These are phyloP conservation scores for Volucella inflata DNA, from an alignment of 2,888 invertebrate species.

Conservation along the genomic window DNA sequence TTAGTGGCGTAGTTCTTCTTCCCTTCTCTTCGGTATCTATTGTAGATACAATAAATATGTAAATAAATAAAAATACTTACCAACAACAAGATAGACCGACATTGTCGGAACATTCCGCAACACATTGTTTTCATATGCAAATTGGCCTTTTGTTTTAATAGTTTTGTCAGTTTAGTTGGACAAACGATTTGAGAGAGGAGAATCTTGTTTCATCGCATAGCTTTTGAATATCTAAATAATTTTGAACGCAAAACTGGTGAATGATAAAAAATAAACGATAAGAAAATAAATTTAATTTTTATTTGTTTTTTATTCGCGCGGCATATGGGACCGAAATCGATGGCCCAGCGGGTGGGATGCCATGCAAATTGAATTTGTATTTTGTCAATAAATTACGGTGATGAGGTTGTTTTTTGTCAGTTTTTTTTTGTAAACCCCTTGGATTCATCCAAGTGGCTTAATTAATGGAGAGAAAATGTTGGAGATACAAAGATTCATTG, in stretches of 20 bases:
- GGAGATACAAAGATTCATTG: too few relatives aligned
- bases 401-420: neutral
- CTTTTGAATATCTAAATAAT: constrained; percentile 23
- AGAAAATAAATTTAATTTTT: constrained; percentile 52
- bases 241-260: constrained; percentile 32
- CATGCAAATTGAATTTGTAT: constrained; percentile 30
- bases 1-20: constrained; percentile 17
- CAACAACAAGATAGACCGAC: neutral
- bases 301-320: constrained; percentile 43
- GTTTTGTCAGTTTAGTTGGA: constrained; percentile 40
- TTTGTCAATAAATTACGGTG: constrained; percentile 22
- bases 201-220: constrained; percentile 3
- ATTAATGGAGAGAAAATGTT: too few relatives aligned
- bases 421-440: neutral
- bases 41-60: too few relatives aligned
- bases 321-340: neutral
- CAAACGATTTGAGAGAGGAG: constrained; percentile 33
- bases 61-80: neutral
- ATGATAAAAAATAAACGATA: constrained; percentile 23
- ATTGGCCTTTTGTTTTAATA: constrained; percentile 56
- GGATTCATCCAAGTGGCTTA: too few relatives aligned
- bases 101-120: constrained; percentile 2
- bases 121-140: constrained; percentile 55
- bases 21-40: neutral
- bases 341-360: constrained; percentile 40